A percentile compares a stretch with the other conserved stretches of the same genome.
Evolutionary conservation across 1,140 invertebrate species (phyloP).

Genomic region (Helicorthomorpha holstii): DNA sequence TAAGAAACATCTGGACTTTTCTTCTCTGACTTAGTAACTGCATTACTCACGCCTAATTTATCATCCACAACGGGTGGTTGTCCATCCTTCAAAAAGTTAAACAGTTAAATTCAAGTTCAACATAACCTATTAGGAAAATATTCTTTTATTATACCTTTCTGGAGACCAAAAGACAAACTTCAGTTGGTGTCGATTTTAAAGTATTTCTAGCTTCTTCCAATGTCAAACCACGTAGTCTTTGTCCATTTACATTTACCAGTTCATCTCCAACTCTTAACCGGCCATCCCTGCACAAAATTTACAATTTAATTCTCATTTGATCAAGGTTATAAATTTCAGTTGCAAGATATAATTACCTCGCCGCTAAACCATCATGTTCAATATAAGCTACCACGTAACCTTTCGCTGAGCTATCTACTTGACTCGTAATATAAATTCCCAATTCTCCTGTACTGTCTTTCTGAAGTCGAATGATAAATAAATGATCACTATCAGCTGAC

Average conservation of each 20-base stretch:
- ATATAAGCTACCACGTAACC: constrained; percentile 70
- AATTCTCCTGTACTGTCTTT: constrained; percentile 50
- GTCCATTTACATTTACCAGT: constrained; percentile 68
- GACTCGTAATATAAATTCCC: constrained; percentile 69
- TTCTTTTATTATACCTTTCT: constrained; percentile 23
- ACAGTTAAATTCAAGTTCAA: too few species aligned
- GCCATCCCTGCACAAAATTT: constrained; percentile 43
- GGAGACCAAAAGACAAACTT: constrained; percentile 54
- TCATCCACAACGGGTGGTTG: too few species aligned
- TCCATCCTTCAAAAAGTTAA: too few species aligned
- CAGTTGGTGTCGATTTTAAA: constrained; percentile 37
- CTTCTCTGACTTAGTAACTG: neutral
- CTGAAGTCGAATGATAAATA: constrained; percentile 35
- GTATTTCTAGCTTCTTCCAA: constrained; percentile 56
- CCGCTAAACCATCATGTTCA: constrained; percentile 53
- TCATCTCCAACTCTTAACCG: constrained; percentile 62
- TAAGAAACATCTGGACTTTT: too few species aligned
- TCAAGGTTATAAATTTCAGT: too few species aligned
- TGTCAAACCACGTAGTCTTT: constrained; percentile 52
- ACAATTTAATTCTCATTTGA: too few species aligned
- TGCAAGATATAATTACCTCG: constrained; percentile 40
- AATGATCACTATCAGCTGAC: neutral
- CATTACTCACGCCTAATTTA: too few species aligned
- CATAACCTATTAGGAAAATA: too few species aligned
- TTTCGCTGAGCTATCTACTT: constrained; percentile 44